A percentile compares a stretch with the other conserved stretches of the same genome.
phyloP scores from a whole-genome alignment of 2,888 invertebrate genomes.

The Cephus nigrinus region DNA sequence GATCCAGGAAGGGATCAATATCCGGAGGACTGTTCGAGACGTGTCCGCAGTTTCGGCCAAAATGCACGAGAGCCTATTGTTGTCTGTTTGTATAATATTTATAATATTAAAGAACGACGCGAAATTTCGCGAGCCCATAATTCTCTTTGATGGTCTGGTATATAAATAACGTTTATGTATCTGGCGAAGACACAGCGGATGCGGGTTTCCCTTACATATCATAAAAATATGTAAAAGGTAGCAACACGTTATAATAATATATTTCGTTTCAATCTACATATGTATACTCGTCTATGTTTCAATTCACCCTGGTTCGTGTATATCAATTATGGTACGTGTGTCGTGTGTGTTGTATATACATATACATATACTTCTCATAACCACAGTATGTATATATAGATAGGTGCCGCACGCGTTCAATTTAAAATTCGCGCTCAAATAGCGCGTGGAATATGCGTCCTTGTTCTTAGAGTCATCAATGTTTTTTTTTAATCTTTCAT shows the following conservation, averaged over 20 bases:
- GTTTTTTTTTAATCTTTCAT: neutral
- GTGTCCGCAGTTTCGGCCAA: neutral
- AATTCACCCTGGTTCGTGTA: slow-evolving; percentile 9
- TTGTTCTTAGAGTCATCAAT: neutral
- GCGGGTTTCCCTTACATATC: neutral
- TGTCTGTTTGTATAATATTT: neutral
- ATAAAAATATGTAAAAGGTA: neutral
- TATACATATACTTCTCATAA: slow-evolving; percentile 5
- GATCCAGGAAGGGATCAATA: neutral
- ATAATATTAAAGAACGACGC: neutral
- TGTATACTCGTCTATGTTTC: neutral
- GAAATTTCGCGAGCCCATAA: neutral
- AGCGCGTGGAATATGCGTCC: slow-evolving; percentile 9
- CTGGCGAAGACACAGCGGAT: neutral
- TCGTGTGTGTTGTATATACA: neutral
- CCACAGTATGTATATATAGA: slow-evolving; percentile 23
- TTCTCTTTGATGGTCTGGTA: neutral
- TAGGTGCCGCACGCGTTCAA: neutral
- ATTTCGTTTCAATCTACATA: neutral
- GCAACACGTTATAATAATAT: neutral
- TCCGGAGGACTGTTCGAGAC: neutral
- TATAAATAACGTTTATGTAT: neutral
- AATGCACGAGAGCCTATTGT: neutral
- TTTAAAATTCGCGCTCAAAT: neutral
- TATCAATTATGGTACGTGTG: neutral